phyloP scores from a whole-genome alignment of 92 coral and sea anemone genomes.

The Montipora capitata region DNA sequence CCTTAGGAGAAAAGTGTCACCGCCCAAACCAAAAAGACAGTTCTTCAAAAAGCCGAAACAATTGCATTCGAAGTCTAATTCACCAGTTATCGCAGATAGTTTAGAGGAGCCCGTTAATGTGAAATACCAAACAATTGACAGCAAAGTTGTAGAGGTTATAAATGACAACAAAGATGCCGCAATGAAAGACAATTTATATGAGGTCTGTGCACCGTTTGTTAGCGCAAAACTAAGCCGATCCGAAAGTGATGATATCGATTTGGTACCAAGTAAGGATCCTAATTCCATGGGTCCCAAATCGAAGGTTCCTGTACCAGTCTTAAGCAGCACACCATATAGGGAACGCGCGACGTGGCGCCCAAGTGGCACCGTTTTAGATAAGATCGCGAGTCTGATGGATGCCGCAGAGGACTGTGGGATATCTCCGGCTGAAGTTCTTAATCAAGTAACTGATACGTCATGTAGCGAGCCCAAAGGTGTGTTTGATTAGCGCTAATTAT shows the following conservation, averaged over 20 bases:
- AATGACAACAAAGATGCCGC: not conserved
- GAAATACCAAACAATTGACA: slow-evolving; percentile 39
- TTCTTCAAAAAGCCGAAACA: slow-evolving; percentile 68
- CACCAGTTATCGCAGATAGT: slow-evolving; percentile 74
- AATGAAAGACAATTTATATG: not conserved
- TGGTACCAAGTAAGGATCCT: slow-evolving; percentile 11
- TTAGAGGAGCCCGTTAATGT: slow-evolving; percentile 29
- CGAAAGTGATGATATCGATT: slow-evolving; percentile 1
- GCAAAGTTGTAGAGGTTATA: slow-evolving; percentile 43
- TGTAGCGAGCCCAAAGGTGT: slow-evolving; percentile 56
- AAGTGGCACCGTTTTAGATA: slow-evolving; percentile 84
- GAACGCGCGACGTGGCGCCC: slow-evolving; percentile 89
- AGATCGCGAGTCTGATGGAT: slow-evolving; percentile 85
- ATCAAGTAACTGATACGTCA: slow-evolving; percentile 80
- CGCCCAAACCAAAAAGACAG: slow-evolving; percentile 51
- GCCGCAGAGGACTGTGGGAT: slow-evolving; percentile 87
- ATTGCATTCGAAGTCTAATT: slow-evolving; percentile 56
- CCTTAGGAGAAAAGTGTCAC: slow-evolving; percentile 11
- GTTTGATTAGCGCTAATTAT: slow-evolving; percentile 13
- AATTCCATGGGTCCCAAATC: not conserved
- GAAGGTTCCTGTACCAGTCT: slow-evolving; percentile 10
- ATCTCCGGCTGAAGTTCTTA: slow-evolving; percentile 82
- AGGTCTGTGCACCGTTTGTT: not conserved
- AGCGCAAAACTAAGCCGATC: too few species aligned
- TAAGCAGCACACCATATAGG: slow-evolving; percentile 43